phyloP scores from a whole-genome alignment of 2,113 vertebrate species.

The Panthera uncia region DNA sequence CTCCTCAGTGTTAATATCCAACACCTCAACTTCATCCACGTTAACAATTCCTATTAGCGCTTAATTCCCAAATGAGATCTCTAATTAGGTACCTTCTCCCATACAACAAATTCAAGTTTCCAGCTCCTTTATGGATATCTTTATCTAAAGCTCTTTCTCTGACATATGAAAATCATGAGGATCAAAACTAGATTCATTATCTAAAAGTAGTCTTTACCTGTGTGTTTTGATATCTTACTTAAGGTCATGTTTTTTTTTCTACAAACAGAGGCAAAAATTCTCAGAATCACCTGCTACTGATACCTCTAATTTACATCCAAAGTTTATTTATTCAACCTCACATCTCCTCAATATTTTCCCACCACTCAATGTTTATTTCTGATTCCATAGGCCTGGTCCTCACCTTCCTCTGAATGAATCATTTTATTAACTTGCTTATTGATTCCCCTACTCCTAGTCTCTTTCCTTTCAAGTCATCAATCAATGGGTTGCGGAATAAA shows the following conservation, averaged over 20 bases:
- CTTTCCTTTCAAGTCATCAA: constrained; percentile 20
- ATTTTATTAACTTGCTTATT: constrained; percentile 43
- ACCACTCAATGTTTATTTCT: neutral
- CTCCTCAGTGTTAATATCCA: neutral
- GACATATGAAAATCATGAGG: neutral
- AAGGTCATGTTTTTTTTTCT: neutral
- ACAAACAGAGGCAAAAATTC: neutral
- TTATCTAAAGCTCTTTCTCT: constrained; percentile 29
- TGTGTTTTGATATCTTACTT: neutral
- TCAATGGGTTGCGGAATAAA: neutral
- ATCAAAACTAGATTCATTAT: constrained; percentile 13
- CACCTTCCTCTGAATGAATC: neutral
- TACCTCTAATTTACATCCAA: neutral
- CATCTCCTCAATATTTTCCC: neutral
- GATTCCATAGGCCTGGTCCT: neutral
- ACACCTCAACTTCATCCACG: neutral
- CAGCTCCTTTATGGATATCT: neutral
- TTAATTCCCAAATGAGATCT: neutral
- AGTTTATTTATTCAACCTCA: neutral
- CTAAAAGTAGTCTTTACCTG: neutral
- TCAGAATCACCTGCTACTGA: neutral
- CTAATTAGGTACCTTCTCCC: neutral
- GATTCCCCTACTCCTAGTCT: constrained; percentile 28
- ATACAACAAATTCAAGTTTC: neutral
- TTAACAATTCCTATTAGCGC: neutral